Percentiles rank a stretch among this genome's conserved stretches.
Evolutionary conservation across 2,888 invertebrate genomes (phyloP).

Genomic region (Allophyes oxyacanthae): DNA sequence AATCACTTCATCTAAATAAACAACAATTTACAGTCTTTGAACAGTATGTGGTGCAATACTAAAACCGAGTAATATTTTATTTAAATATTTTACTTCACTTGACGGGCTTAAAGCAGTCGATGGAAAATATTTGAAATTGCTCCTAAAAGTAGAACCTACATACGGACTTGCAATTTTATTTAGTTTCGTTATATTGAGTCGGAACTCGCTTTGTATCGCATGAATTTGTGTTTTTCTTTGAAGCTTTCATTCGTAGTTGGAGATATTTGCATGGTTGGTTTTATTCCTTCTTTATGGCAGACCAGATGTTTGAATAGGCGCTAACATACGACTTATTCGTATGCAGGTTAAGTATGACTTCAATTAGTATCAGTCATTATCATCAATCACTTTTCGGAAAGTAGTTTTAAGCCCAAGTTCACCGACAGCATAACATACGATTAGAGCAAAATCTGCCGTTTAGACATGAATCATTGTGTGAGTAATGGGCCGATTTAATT

Average conservation of each 20-base stretch:
- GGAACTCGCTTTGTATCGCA: conserved; percentile 17
- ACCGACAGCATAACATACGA: too few species aligned
- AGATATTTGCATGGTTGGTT: conserved; percentile 55
- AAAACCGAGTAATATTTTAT: neutral
- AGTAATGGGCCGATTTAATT: too few species aligned
- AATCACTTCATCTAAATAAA: conserved; percentile 1
- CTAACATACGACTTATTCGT: conserved; percentile 5
- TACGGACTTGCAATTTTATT: conserved; percentile 2
- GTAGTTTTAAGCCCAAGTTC: conserved; percentile 3
- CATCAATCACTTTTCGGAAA: conserved; percentile 3
- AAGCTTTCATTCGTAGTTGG: conserved; percentile 14
- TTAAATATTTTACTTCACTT: neutral
- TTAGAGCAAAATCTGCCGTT: too few species aligned
- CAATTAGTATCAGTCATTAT: neutral
- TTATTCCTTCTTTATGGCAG: conserved; percentile 25
- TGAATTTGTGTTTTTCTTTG: conserved; percentile 20
- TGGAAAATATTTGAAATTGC: conserved; percentile 9
- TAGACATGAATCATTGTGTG: too few species aligned
- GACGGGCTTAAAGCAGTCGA: neutral
- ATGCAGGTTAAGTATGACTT: conserved; percentile 19
- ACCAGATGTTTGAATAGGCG: conserved; percentile 2
- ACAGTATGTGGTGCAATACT: conserved; percentile 24
- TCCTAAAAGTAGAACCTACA: too few species aligned
- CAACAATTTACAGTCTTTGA: conserved; percentile 23
- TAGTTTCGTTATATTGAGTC: conserved; percentile 12